phyloP scores from a whole-genome alignment of 1,140 invertebrate genomes.

The Eurosta solidaginis region DNA sequence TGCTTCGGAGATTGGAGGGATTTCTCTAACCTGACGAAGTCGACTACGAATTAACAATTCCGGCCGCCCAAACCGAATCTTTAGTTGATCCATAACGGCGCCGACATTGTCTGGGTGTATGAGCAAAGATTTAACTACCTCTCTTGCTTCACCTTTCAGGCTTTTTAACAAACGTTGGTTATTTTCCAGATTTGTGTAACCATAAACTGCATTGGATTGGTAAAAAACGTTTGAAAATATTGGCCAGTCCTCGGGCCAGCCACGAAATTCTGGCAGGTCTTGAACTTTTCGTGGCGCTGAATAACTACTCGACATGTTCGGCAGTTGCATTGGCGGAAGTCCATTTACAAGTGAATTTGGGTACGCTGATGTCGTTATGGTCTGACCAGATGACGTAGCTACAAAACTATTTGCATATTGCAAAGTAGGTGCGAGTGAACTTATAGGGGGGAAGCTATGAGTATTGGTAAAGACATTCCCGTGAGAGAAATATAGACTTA shows the following conservation, averaged over 20 bases:
- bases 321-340: too few relatives aligned
- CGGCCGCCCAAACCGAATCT: constrained; percentile 19
- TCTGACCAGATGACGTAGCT: too few relatives aligned
- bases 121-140: constrained; percentile 1
- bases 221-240: not conserved
- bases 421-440: too few relatives aligned
- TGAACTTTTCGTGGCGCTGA: constrained; percentile 10
- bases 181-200: not conserved
- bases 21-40: constrained; percentile 9
- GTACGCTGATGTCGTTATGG: too few relatives aligned
- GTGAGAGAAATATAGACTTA: not conserved
- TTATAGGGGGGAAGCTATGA: too few relatives aligned
- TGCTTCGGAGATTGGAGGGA: constrained; percentile 12
- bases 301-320: too few relatives aligned
- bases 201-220: constrained; percentile 3
- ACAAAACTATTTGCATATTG: too few relatives aligned
- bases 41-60: constrained; percentile 28
- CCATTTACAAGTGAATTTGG: too few relatives aligned
- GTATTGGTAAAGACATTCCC: too few relatives aligned
- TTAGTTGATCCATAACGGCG: constrained; percentile 12
- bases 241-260: constrained; percentile 14
- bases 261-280: constrained; percentile 30
- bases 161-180: constrained; percentile 17
- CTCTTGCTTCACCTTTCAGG: not conserved
- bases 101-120: constrained; percentile 26